These are phyloP conservation scores for Pagetopsis macropterus DNA, from an alignment of 2,797 vertebrate species.

Conservation along the genomic window DNA sequence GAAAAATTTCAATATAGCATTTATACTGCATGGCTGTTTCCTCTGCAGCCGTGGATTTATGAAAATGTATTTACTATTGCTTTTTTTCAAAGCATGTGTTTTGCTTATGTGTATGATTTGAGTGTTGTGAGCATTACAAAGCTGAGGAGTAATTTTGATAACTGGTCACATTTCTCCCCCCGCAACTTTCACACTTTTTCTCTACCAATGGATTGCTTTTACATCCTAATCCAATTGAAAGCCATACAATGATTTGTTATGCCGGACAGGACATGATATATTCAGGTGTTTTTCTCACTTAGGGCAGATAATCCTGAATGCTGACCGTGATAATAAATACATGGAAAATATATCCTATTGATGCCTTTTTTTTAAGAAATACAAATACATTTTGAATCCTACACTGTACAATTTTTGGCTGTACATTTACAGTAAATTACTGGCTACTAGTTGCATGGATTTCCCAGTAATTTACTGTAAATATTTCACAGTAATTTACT, in stretches of 20 bases:
- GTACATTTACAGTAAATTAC: too few species aligned
- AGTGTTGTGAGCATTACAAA: constrained; percentile 4
- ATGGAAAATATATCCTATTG: constrained; percentile 1
- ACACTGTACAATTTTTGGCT: too few species aligned
- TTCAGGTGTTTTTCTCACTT: too few species aligned
- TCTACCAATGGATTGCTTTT: background rate
- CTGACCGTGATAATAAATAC: background rate
- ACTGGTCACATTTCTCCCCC: constrained; percentile 7
- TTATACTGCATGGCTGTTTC: background rate
- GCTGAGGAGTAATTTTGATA: constrained; percentile 15
- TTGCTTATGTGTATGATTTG: constrained; percentile 1
- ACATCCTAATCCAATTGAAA: background rate
- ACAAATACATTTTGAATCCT: too few species aligned
- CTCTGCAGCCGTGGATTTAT: background rate
- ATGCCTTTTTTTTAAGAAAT: background rate
- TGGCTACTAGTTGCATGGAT: too few species aligned
- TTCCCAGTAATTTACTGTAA: too few species aligned
- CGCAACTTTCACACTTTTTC: background rate
- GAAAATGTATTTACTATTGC: background rate
- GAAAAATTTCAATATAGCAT: background rate
- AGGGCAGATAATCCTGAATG: background rate
- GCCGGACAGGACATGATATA: background rate
- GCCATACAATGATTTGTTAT: background rate
- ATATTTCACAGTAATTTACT: too few species aligned
- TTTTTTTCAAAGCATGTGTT: constrained; percentile 22